Conservation (phyloP, 2,888 invertebrate species). For the Nebria salina region DNA sequence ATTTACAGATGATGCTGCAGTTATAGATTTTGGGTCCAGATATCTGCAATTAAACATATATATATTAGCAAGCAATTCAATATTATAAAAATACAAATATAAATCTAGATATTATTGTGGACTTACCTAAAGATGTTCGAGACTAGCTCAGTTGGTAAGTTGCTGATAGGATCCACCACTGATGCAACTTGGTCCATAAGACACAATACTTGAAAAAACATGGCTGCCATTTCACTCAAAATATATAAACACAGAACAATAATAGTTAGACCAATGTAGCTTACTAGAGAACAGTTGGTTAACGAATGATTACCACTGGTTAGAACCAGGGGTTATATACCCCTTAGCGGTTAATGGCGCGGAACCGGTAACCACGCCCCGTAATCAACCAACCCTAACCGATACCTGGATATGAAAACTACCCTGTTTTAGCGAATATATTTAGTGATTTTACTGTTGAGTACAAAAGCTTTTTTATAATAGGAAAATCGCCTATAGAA, state of each 20-base stretch:
- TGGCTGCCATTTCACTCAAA: background rate
- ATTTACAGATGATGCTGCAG: background rate
- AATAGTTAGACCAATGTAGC: background rate
- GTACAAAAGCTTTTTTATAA: background rate
- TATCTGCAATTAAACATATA: background rate
- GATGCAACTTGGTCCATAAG: conserved; percentile 1
- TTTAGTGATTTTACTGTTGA: too few relatives aligned
- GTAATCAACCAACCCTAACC: background rate
- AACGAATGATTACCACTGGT: conserved; percentile 9
- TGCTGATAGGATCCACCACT: conserved; percentile 5
- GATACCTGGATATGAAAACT: too few relatives aligned
- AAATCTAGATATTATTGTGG: background rate
- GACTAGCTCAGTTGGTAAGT: conserved; percentile 10
- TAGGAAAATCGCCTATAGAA: conserved; percentile 65
- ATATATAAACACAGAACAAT: background rate
- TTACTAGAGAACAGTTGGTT: conserved; percentile 7
- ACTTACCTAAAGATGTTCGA: background rate
- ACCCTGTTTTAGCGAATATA: too few relatives aligned
- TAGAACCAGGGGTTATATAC: conserved; percentile 5
- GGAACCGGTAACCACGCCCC: background rate
- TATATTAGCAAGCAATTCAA: background rate
- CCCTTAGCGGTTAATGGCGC: background rate
- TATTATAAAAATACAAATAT: background rate
- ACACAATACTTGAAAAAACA: conserved; percentile 14
- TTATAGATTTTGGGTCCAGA: background rate